Conservation (phyloP, 2,113 vertebrate species). For the Charadrius vociferus region DNA sequence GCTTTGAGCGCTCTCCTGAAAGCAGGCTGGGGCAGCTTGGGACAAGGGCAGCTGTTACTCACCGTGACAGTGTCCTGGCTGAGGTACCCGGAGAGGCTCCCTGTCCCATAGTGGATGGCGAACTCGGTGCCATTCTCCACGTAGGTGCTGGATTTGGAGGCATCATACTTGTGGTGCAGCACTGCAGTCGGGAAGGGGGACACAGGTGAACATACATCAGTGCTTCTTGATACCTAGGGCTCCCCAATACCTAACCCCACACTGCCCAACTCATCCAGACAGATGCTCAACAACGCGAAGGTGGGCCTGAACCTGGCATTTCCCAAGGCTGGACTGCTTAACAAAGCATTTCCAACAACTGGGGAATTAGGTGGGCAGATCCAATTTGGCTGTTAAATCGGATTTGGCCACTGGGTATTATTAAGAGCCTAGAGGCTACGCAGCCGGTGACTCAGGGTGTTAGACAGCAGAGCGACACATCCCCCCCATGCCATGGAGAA, state of each 20-base stretch:
- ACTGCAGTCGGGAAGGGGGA: slow-evolving; percentile 58
- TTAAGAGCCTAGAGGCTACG: slow-evolving; percentile 12
- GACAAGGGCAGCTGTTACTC: not conserved
- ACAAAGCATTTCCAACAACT: not conserved
- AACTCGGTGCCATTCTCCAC: slow-evolving; percentile 90
- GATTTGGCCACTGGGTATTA: slow-evolving; percentile 45
- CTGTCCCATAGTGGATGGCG: slow-evolving; percentile 89
- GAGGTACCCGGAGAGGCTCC: slow-evolving; percentile 92
- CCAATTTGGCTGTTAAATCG: slow-evolving; percentile 38
- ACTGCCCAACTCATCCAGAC: not conserved
- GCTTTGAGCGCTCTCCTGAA: fast-evolving
- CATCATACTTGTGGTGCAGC: slow-evolving; percentile 91
- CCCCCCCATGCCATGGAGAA: fast-evolving
- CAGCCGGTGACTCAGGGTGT: not conserved
- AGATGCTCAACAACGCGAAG: not conserved
- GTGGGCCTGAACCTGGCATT: not conserved
- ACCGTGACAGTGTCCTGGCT: slow-evolving; percentile 85
- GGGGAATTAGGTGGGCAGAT: slow-evolving; percentile 45
- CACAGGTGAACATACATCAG: not conserved
- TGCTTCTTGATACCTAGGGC: not conserved
- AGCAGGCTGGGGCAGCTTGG: not conserved
- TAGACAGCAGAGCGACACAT: not conserved
- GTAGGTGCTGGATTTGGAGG: slow-evolving; percentile 85
- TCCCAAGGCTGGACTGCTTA: not conserved
- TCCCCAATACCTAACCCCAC: not conserved